phyloP scores from a whole-genome alignment of 1,140 invertebrate genomes.

The Whitmania pigra region DNA sequence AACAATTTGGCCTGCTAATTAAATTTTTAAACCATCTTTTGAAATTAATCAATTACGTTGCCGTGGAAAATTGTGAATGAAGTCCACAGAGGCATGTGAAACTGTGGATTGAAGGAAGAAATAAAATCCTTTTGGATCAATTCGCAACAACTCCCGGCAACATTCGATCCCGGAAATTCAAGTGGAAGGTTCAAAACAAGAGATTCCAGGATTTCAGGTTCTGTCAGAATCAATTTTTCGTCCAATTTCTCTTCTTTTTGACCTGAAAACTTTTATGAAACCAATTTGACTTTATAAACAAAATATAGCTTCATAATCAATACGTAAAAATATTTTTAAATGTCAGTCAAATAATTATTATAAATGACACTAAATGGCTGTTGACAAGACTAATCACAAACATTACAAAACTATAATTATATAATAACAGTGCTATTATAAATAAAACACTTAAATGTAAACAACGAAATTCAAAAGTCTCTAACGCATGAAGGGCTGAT shows the following conservation, averaged over 20 bases:
- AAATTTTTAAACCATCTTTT: background rate
- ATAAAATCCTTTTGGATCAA: constrained; percentile 21
- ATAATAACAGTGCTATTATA: too few relatives aligned
- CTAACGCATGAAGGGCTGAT: background rate
- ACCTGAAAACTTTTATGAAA: constrained; percentile 3
- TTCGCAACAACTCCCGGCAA: constrained; percentile 2
- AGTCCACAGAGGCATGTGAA: constrained; percentile 30
- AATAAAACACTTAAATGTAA: too few relatives aligned
- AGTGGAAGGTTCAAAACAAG: constrained; percentile 12
- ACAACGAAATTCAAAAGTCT: background rate
- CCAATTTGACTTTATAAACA: background rate
- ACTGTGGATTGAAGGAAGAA: constrained; percentile 25
- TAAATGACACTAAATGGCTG: too few relatives aligned
- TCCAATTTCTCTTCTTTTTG: constrained; percentile 12
- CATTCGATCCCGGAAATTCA: background rate
- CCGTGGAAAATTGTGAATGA: constrained; percentile 23
- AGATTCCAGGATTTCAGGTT: background rate
- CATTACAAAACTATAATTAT: too few relatives aligned
- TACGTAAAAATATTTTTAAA: background rate
- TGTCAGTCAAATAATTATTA: background rate
- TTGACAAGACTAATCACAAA: too few relatives aligned
- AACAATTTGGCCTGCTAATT: too few relatives aligned
- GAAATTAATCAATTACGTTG: background rate
- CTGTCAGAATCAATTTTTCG: constrained; percentile 12
- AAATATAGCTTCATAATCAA: background rate